Conservation (phyloP, 2,888 invertebrate genomes). For the Caenorhabditis becei region DNA sequence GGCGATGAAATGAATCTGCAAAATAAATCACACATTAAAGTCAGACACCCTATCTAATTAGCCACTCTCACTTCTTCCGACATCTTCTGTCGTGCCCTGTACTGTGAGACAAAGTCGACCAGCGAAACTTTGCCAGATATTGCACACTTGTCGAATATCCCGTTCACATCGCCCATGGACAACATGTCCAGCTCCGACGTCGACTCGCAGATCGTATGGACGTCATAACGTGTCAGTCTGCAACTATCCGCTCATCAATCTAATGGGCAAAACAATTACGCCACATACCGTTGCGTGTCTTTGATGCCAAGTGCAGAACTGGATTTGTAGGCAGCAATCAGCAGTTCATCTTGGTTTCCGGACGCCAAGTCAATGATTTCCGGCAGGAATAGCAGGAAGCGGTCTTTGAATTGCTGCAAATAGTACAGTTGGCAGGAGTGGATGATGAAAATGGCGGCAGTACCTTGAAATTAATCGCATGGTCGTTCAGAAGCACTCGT, state of each 20-base stretch:
- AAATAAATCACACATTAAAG: background rate
- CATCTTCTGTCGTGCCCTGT: conserved; percentile 67
- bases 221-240: conserved; percentile 72
- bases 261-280: conserved; percentile 37
- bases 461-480: conserved; percentile 69
- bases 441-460: background rate
- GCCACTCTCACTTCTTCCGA: conserved; percentile 64
- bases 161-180: conserved; percentile 67
- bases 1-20: conserved; percentile 72
- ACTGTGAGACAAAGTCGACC: conserved; percentile 66
- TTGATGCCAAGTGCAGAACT: conserved; percentile 62
- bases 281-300: conserved; percentile 62
- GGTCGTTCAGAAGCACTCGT: conserved; percentile 63
- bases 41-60: background rate
- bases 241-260: conserved; percentile 43
- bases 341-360: conserved; percentile 69
- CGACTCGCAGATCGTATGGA: conserved; percentile 70
- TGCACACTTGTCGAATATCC: conserved; percentile 66
- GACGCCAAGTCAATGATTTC: conserved; percentile 75
- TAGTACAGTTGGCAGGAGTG: background rate
- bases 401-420: conserved; percentile 73
- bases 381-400: conserved; percentile 72
- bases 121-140: conserved; percentile 64
- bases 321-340: conserved; percentile 63
- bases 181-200: conserved; percentile 70